Evolutionary conservation across 1,140 invertebrate genomes (phyloP).

Genomic region (Lordiphosa mommai): DNA sequence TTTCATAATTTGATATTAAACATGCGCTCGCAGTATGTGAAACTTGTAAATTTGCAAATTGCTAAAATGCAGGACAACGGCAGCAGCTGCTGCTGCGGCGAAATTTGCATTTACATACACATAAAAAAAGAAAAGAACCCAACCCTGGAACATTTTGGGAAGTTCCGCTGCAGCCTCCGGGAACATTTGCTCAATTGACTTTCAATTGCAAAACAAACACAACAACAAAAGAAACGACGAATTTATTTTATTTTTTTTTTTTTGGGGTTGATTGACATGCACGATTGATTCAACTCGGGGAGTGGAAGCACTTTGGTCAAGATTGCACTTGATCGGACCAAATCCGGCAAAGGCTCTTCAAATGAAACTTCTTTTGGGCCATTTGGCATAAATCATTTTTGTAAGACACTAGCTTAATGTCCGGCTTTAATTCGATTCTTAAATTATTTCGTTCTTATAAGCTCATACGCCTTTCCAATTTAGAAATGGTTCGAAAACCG

Average conservation of each 20-base stretch:
- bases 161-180: slow-evolving; percentile 23
- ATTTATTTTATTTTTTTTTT: slow-evolving; percentile 31
- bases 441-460: too few relatives aligned
- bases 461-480: too few relatives aligned
- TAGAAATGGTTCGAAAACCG: too few relatives aligned
- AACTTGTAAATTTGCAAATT: slow-evolving; percentile 78
- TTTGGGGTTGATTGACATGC: slow-evolving; percentile 36
- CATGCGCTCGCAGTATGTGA: slow-evolving; percentile 56
- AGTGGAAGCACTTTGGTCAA: slow-evolving; percentile 32
- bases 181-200: slow-evolving; percentile 43
- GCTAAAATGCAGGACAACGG: slow-evolving; percentile 65
- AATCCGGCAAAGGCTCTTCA: not conserved
- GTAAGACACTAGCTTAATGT: slow-evolving; percentile 47
- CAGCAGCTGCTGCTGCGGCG: slow-evolving; percentile 1
- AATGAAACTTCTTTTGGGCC: slow-evolving; percentile 10
- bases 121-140: not conserved
- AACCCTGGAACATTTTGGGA: slow-evolving; percentile 7
- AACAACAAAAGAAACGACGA: slow-evolving; percentile 17
- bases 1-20: slow-evolving; percentile 76
- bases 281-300: slow-evolving; percentile 24
- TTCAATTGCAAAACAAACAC: slow-evolving; percentile 58
- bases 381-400: slow-evolving; percentile 67
- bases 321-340: slow-evolving; percentile 30
- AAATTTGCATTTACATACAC: slow-evolving; percentile 51
- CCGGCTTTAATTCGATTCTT: too few relatives aligned